phyloP scores from a whole-genome alignment of 2,888 invertebrate species.

The Metopia argyrocephala region DNA sequence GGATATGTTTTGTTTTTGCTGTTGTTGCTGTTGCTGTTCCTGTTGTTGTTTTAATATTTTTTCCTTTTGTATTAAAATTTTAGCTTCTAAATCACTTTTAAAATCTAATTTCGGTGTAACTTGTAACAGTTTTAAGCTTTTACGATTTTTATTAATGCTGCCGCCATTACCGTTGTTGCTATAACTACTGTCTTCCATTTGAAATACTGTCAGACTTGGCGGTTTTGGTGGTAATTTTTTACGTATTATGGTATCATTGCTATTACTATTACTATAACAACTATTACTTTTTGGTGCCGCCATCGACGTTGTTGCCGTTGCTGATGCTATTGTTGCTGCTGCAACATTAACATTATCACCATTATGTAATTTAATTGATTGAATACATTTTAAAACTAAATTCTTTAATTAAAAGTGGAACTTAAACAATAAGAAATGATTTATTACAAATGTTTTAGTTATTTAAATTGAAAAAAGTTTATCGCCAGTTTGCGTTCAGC shows the following conservation, averaged over 20 bases:
- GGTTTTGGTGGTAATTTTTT: constrained; percentile 73
- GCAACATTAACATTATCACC: constrained; percentile 66
- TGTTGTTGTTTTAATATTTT: constrained; percentile 73
- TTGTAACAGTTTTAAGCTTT: constrained; percentile 44
- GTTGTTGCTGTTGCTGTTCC: constrained; percentile 68
- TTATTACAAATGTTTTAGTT: no score
- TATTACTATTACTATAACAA: constrained; percentile 50
- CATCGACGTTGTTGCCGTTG: constrained; percentile 45
- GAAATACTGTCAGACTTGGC: constrained; percentile 73
- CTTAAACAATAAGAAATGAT: constrained; percentile 10
- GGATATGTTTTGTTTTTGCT: constrained; percentile 11
- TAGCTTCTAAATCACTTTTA: constrained; percentile 75
- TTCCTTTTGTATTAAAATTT: constrained; percentile 74
- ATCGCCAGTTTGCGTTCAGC: no score
- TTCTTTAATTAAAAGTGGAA: constrained; percentile 24
- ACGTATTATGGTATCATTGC: constrained; percentile 65
- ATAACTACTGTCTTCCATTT: constrained; percentile 51
- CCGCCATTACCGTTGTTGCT: constrained; percentile 62
- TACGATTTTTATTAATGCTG: constrained; percentile 31
- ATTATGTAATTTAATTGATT: constrained; percentile 53
- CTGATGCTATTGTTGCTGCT: constrained; percentile 54
- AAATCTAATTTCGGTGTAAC: constrained; percentile 71
- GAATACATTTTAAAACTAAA: background rate
- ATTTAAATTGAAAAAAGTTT: no score
- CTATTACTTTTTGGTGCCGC: constrained; percentile 54